Evolutionary conservation across 2,888 invertebrate genomes (phyloP).

Genomic region (Amphipyra berbera): DNA sequence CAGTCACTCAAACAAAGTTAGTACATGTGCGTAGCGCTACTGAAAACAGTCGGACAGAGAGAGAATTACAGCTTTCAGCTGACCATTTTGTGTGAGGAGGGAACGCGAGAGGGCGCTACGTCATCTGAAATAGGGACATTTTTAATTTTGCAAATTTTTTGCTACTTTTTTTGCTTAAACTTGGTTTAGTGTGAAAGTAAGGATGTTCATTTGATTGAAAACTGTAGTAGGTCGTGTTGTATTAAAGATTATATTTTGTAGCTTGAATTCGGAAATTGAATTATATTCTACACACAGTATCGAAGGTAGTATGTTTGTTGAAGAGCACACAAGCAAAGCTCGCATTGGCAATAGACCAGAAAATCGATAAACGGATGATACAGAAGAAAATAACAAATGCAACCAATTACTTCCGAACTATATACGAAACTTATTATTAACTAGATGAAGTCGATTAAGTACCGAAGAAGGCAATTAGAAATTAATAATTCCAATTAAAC

Average conservation of each 20-base stretch:
- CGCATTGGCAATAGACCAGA: constrained; percentile 15
- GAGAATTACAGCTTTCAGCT: constrained; percentile 73
- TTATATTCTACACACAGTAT: too few relatives aligned
- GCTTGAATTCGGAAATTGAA: too few relatives aligned
- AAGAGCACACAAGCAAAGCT: constrained; percentile 2
- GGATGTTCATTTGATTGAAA: not conserved
- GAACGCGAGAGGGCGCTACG: constrained; percentile 72
- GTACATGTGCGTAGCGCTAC: constrained; percentile 44
- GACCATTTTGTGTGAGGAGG: constrained; percentile 63
- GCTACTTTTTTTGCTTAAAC: not conserved
- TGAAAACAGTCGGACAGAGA: constrained; percentile 42
- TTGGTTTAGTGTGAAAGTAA: not conserved
- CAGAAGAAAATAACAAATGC: constrained; percentile 29
- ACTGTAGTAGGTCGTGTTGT: too few relatives aligned
- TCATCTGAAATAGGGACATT: constrained; percentile 11
- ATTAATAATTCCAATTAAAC: constrained; percentile 74
- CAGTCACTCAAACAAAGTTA: constrained; percentile 5
- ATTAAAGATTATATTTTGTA: too few relatives aligned
- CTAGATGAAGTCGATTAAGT: constrained; percentile 40
- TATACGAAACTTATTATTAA: constrained; percentile 42
- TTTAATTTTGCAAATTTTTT: not conserved
- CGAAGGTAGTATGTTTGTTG: not conserved
- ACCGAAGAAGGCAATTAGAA: constrained; percentile 57
- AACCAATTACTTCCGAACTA: constrained; percentile 26
- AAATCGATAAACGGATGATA: constrained; percentile 20